phyloP scores from a whole-genome alignment of 2,113 vertebrate species.

The Baryphthengus martii region DNA sequence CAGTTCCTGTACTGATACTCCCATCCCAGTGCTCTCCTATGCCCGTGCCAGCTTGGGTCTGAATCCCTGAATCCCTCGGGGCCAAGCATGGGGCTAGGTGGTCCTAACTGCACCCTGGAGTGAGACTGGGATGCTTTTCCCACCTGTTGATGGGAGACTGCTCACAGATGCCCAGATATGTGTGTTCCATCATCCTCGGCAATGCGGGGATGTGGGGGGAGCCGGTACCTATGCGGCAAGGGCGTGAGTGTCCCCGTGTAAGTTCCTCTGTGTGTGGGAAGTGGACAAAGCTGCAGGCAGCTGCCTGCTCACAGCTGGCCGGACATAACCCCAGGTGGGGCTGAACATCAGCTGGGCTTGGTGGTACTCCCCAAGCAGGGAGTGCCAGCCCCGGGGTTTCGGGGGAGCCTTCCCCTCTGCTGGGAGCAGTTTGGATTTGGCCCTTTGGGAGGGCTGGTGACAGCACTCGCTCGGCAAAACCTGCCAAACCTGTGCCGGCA shows the following conservation, averaged over 20 bases:
- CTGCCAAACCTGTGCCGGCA: conserved; percentile 25
- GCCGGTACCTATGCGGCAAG: rapidly evolving
- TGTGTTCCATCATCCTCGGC: background rate
- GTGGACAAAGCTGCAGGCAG: background rate
- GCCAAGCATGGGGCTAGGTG: background rate
- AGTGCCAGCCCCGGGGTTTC: background rate
- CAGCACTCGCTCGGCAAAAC: background rate
- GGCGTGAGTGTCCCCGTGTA: rapidly evolving
- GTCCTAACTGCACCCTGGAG: background rate
- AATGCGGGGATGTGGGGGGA: rapidly evolving
- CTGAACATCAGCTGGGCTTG: background rate
- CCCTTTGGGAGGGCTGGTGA: background rate
- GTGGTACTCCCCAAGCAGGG: background rate
- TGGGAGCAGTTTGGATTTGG: background rate
- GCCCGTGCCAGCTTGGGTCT: rapidly evolving
- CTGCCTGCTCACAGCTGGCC: background rate
- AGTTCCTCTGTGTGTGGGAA: background rate
- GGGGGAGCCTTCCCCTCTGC: rapidly evolving
- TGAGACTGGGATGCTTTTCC: background rate
- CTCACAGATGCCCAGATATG: rapidly evolving
- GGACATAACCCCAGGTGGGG: background rate
- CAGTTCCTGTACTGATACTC: background rate
- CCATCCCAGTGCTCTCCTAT: background rate
- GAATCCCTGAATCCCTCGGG: background rate
- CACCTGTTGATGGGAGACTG: background rate